Evolutionary conservation across 2,888 invertebrate genomes (phyloP).

Genomic region (Cosmia trapezina): DNA sequence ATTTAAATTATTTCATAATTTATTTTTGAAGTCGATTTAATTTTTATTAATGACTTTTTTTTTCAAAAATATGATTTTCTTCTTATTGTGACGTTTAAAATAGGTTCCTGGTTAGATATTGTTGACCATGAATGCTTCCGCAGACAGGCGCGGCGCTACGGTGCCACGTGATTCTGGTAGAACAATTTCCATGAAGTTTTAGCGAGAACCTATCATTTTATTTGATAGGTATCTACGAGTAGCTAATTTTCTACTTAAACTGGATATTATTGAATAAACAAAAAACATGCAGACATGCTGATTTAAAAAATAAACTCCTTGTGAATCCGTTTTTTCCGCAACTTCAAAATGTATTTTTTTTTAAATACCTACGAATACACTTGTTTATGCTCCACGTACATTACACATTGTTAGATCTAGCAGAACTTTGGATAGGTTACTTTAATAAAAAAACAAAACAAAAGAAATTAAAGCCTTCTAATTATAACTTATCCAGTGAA

Average conservation of each 20-base stretch:
- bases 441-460: background rate
- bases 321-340: background rate
- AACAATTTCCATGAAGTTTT: no score
- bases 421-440: rapidly evolving
- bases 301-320: background rate
- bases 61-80: background rate
- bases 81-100: background rate
- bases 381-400: background rate
- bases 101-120: background rate
- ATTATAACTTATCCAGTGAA: slow-evolving; percentile 40
- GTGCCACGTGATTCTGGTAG: no score
- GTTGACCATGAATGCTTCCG: background rate
- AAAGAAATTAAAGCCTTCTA: no score
- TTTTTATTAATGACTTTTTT: no score
- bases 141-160: no score
- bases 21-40: no score
- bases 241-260: background rate
- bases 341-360: background rate
- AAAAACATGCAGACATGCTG: no score
- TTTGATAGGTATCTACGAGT: no score
- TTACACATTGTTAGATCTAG: background rate
- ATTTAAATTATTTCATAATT: no score
- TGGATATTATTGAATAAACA: background rate
- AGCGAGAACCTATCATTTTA: no score
- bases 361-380: background rate